Evolutionary conservation across 1,140 invertebrate species (phyloP), one percentile per base, ranked within the genome.

Genomic region (Sinonovacula constricta): DNA sequence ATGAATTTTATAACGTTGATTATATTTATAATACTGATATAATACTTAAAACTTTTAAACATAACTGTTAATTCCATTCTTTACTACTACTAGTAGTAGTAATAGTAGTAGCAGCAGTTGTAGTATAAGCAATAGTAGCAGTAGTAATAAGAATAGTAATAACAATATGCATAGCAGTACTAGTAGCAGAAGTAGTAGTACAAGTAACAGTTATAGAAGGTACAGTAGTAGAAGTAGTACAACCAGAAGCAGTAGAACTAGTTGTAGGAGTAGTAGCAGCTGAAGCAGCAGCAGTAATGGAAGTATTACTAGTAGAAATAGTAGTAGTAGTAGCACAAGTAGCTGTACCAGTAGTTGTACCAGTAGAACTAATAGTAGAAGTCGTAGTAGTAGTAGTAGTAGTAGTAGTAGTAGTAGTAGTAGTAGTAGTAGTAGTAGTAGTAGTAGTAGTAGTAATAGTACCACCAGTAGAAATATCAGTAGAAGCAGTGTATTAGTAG

Each of bases 41-140:
- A n/a, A n/a, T n/a, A n/a, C n/a, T n/a, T n/a, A n/a, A n/a, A n/a
- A n/a, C n/a, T n/a, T n/a, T n/a, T n/a, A n/a, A n/a, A n/a, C n/a
- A n/a, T n/a, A n/a, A n/a, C n/a, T n/a, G n/a, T n/a, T n/a, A n/a
- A n/a, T n/a, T n/a, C n/a, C n/a, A n/a, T n/a, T n/a, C n/a, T n/a
- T n/a, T n/a, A n/a, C n/a, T n/a, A n/a, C n/a, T 68, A 62, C 54
- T 71, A 68, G 65, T 68, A 68, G 65, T 68, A 68, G 45, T 68
- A 68, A 39, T 53, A 68, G 65, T 68, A 68, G 65, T 53, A 68
- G 65, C 51, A 68, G 65, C n/a, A 68, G 65, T 68, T 33, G 68
- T 30, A 33, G 72, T 67, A 18, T 60, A 54, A 14, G 60, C 68
- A 18, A 63, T 68, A 18, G 59, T 76, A 51, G 72, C 51, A 51